A percentile compares a stretch with the other conserved stretches of the same genome.
Evolutionary conservation across 2,888 invertebrate species (phyloP).

Genomic region (Leptinotarsa rubiginosa): DNA sequence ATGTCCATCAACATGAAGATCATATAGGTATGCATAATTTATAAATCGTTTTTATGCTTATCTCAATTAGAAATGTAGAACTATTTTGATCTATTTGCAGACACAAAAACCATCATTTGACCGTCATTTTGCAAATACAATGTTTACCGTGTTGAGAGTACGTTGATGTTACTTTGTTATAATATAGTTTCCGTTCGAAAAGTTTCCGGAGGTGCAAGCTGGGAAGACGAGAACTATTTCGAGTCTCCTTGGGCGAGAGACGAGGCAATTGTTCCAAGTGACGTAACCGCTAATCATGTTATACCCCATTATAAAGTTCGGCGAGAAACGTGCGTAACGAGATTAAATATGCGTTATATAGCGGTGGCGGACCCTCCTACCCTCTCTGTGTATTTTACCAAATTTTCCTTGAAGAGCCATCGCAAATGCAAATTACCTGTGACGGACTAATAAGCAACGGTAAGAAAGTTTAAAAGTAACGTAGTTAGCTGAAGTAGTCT

Average conservation of each 20-base stretch:
- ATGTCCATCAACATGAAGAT: no score
- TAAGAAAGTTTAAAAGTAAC: not conserved
- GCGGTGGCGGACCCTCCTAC: conserved; percentile 25
- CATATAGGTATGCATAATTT: no score
- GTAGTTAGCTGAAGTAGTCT: not conserved
- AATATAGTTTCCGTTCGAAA: conserved; percentile 62
- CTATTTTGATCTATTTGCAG: no score
- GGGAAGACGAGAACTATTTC: conserved; percentile 45
- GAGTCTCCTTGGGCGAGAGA: conserved; percentile 57
- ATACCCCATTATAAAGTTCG: conserved; percentile 67
- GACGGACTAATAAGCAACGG: conserved; percentile 37
- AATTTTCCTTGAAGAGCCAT: conserved; percentile 30
- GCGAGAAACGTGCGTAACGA: conserved; percentile 59
- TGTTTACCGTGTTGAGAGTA: conserved; percentile 43
- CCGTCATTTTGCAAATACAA: not conserved
- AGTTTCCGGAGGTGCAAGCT: conserved; percentile 50
- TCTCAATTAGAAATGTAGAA: no score
- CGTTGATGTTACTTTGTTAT: conserved; percentile 62
- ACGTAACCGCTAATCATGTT: conserved; percentile 69
- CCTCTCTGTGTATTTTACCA: conserved; percentile 34
- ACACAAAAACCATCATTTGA: no score
- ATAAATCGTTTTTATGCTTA: no score
- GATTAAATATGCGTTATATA: conserved; percentile 56
- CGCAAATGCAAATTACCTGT: conserved; percentile 41
- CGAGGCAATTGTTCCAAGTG: conserved; percentile 70